Base-by-base conservation (phyloP, 2,888 invertebrate species). In the Sphaeridia pumilis region DNA sequence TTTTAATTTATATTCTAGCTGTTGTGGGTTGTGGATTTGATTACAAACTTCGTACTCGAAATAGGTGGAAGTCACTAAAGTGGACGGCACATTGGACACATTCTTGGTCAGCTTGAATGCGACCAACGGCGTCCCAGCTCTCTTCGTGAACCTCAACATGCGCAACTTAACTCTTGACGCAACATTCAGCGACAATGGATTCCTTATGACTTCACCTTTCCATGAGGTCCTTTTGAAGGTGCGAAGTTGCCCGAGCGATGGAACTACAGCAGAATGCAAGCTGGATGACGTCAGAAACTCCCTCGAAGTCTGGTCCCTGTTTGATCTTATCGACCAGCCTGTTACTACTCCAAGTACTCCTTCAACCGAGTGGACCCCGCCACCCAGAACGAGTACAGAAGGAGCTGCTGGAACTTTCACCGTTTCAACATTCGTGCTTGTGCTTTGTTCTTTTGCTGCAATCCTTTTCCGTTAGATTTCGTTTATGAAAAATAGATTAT, bases 161-260 rank as follows among this genome's bases (percentile, higher is more conserved):
- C 81, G 83, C 58, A 68, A 76, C 3, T 68, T 69, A 2, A 67
- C 69, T 3, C 46, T 67, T 73, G 36, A 68, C 66, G 87, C 87
- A 1, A 72, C 70, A 54, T 87, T 87, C 69, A 79, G 80, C 1
- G 81, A 84, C 61, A 87, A 89, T 70, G 88, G 87, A 0, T 81
- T 87, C 58, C 57, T 70, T 4, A 66, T 65, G 75, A 66, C 71
- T 2, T 58, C 66, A 20, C 57, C 65, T 14, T 58, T 54, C n/a
- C 70, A 68, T 49, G 61, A 27, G 3, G 54, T 73, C 25, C 55
- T 53, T 24, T 72, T 60, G 52, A 49, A 43, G 14, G 57, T 57
- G 1, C 53, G 55, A 38, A 53, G 51, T 21, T 52, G 35, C 5
- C 3, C 50, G 21, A 22, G 38, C 2, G n/a, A n/a, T n/a, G n/a